Evolutionary conservation across 2,113 vertebrate genomes (phyloP).

Genomic region (Enhydra lutris): DNA sequence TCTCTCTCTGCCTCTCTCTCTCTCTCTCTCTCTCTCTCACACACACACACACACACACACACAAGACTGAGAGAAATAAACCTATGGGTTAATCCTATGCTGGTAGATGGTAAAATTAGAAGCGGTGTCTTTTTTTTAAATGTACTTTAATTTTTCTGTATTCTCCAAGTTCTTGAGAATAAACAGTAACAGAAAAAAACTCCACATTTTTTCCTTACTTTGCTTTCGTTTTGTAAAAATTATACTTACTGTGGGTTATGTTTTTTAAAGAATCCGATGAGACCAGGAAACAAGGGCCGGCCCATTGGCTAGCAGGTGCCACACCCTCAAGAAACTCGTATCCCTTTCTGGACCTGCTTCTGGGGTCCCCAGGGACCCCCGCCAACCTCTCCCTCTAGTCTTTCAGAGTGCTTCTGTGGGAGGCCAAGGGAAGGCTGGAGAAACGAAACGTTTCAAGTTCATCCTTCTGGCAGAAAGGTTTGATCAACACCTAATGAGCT

Average conservation of each 20-base stretch:
- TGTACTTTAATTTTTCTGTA: not conserved
- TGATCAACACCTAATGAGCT: not conserved
- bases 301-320: accelerated
- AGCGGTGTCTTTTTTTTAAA: not conserved
- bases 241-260: not conserved
- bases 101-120: not conserved
- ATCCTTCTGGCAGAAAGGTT: not conserved
- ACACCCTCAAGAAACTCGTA: accelerated
- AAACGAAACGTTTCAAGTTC: accelerated
- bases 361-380: not conserved
- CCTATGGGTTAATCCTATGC: not conserved
- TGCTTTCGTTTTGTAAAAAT: not conserved
- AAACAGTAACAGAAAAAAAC: not conserved
- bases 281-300: not conserved
- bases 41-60: not conserved
- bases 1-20: not conserved
- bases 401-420: not conserved
- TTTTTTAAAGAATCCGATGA: not conserved
- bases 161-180: not conserved
- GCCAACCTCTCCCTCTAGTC: too few species aligned
- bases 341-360: not conserved
- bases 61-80: not conserved
- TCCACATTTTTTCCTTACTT: not conserved
- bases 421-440: not conserved
- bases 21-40: too few species aligned